Evolutionary conservation across 1,140 invertebrate species (phyloP), one percentile per base, ranked within the genome.

Genomic region (Sarcophaga bullata): DNA sequence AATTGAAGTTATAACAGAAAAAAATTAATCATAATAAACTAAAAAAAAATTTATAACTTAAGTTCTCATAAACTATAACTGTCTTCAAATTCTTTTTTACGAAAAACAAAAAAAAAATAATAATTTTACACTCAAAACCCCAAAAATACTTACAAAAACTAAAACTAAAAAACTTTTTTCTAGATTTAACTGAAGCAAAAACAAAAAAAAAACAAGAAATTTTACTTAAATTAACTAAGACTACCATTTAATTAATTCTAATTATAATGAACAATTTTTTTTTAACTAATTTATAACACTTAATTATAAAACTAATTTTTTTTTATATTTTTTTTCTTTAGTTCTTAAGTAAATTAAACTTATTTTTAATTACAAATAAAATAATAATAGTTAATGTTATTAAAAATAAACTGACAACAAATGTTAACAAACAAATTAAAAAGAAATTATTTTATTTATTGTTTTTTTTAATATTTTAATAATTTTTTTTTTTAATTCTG

Each of bases 381-480:
- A 37, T 37, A 15, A 58, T 58, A 58, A 58, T 58, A 58, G 3
- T 58, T 58, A 58, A 58, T 58, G 54, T 58, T 58, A 58, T 58
- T 58, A 58, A 58, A 15, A 58, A 58, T 6, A 58, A 58, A 58
- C 54, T 58, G 54, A 58, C 54, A 58, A 58, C 54, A 58, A 58
- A 4, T 58, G 54, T 58, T 58, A 58, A 58, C 54, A 58, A 58
- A 13, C 15, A 58, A 58, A 58, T n/a, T 13, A 7, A 7, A n/a
- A 13, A n/a, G n/a, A n/a, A n/a, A 15, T 58, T 15, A n/a, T 58
- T 58, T 58, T 15, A 58, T 58, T 58, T 58, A 58, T 58, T 58
- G 54, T 58, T 58, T 58, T 58, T 58, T 58, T n/a, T 58, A 37
- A 58, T 58, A n/a, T 58, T 58, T 58, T 58, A 58, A 15, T 58